phyloP scores from a whole-genome alignment of 1,140 invertebrate genomes.

The Bombus confusus region DNA sequence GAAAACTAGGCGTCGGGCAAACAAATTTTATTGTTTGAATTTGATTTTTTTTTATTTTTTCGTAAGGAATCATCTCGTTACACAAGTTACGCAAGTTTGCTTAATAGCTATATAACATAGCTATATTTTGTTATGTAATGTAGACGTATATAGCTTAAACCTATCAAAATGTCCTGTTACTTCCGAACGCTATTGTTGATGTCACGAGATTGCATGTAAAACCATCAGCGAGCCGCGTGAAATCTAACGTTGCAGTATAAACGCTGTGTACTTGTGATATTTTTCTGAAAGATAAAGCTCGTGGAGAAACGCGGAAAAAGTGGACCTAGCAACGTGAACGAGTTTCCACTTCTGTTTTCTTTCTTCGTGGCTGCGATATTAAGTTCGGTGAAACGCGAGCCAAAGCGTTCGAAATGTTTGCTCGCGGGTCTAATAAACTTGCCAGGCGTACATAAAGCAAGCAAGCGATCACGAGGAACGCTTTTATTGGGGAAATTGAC shows the following conservation, averaged over 20 bases:
- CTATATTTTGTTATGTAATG: too few species aligned
- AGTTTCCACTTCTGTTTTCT: not conserved
- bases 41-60: too few species aligned
- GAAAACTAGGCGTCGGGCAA: too few species aligned
- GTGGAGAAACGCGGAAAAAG: not conserved
- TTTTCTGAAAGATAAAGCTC: not conserved
- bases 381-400: not conserved
- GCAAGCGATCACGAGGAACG: not conserved
- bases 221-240: not conserved
- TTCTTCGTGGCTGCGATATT: not conserved
- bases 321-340: not conserved
- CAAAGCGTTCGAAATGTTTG: not conserved
- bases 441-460: not conserved
- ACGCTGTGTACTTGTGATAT: not conserved
- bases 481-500: not conserved
- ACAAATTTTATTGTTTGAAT: too few species aligned
- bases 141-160: too few species aligned
- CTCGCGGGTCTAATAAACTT: not conserved
- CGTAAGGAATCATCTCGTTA: too few species aligned
- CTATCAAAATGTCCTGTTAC: too few species aligned
- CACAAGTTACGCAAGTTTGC: too few species aligned
- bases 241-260: not conserved
- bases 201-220: not conserved
- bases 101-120: too few species aligned
- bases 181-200: not conserved